phyloP scores from a whole-genome alignment of 92 coral and sea anemone genomes.

The Palythoa grandis region DNA sequence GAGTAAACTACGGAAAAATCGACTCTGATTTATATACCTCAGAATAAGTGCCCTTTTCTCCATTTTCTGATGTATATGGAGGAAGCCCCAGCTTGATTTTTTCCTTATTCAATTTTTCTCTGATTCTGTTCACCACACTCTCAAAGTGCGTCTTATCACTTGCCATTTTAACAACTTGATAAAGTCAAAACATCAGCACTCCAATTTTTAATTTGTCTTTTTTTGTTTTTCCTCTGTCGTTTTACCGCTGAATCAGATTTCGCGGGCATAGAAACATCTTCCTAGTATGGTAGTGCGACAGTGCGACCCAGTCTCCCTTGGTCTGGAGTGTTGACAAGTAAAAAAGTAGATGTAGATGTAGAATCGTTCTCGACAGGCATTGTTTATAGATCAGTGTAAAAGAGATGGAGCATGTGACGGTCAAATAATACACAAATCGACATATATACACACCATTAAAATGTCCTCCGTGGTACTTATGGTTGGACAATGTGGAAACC shows the following conservation, averaged over 20 bases:
- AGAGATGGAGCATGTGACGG: no score
- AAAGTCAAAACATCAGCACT: neutral
- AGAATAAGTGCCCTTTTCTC: constrained; percentile 63
- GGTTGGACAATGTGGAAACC: constrained; percentile 93
- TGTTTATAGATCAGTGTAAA: no score
- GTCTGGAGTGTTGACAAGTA: no score
- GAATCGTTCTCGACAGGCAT: no score
- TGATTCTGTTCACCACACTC: constrained; percentile 59
- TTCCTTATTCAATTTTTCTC: constrained; percentile 83
- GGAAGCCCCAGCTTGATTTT: constrained; percentile 85
- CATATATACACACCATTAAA: neutral
- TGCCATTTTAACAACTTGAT: constrained; percentile 41
- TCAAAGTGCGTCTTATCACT: constrained; percentile 58
- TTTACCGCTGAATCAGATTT: constrained; percentile 61
- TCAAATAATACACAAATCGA: no score
- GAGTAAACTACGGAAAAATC: neutral
- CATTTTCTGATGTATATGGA: constrained; percentile 79
- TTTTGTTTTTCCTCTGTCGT: neutral
- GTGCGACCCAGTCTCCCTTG: neutral
- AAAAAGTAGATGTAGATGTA: no score
- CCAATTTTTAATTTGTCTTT: neutral
- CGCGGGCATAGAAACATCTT: neutral
- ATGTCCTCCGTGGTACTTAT: constrained; percentile 83
- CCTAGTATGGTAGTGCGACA: constrained; percentile 47
- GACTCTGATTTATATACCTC: constrained; percentile 53